A percentile compares a stretch with the other conserved stretches of the same genome.
phyloP scores from a whole-genome alignment of 2,113 vertebrate species.

The Mobula hypostoma region DNA sequence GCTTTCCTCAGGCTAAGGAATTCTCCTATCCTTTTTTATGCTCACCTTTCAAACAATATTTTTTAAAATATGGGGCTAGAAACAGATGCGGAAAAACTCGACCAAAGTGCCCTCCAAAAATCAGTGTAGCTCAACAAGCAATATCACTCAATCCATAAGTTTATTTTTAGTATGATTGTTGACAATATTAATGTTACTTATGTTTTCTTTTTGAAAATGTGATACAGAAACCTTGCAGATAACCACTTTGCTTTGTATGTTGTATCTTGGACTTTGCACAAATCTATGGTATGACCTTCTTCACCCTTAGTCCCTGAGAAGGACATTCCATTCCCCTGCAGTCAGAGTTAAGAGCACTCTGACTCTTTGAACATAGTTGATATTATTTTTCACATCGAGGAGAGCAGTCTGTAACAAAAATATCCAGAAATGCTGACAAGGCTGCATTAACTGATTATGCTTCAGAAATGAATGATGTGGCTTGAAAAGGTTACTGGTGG shows the following conservation, averaged over 20 bases:
- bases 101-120: neutral
- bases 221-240: neutral
- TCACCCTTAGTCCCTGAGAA: neutral
- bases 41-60: neutral
- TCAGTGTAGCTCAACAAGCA: neutral
- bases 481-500: neutral
- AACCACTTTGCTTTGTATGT: neutral
- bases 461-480: neutral
- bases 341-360: neutral
- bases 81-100: neutral
- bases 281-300: slow-evolving; percentile 3
- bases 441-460: neutral
- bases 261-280: neutral
- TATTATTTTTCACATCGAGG: slow-evolving; percentile 17
- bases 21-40: neutral
- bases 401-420: neutral
- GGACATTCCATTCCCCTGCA: slow-evolving; percentile 13
- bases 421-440: slow-evolving; percentile 9
- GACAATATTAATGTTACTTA: neutral
- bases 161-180: neutral
- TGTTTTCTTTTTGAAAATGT: neutral
- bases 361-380: neutral
- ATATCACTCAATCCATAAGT: neutral
- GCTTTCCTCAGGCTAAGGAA: neutral
- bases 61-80: neutral